Percentiles rank a stretch among this genome's conserved stretches.
phyloP scores from a whole-genome alignment of 2,888 invertebrate species.

The Amphipoea lucens region DNA sequence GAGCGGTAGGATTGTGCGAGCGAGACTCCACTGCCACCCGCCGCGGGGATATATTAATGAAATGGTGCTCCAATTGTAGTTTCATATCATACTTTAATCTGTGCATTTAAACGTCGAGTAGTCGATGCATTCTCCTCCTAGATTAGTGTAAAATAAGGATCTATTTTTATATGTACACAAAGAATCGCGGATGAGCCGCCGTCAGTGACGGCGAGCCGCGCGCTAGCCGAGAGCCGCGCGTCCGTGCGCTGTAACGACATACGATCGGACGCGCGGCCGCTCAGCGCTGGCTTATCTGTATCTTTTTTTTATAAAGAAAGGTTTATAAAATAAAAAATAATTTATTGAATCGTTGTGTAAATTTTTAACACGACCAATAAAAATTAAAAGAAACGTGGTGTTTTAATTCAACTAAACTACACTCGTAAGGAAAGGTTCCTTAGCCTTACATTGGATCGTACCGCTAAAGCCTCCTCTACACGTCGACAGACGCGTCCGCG shows the following conservation, averaged over 20 bases:
- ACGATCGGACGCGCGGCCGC: constrained; percentile 19
- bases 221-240: not conserved
- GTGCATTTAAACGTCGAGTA: constrained; percentile 80
- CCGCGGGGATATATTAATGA: constrained; percentile 69
- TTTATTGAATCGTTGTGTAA: constrained; percentile 79
- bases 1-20: constrained; percentile 36
- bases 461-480: too few relatives aligned
- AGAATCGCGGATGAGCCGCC: constrained; percentile 28
- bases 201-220: constrained; percentile 30
- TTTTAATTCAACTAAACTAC: constrained; percentile 30
- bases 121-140: constrained; percentile 81
- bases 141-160: constrained; percentile 80
- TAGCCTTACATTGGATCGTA: not conserved
- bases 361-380: constrained; percentile 83
- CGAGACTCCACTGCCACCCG: constrained; percentile 34
- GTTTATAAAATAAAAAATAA: constrained; percentile 74
- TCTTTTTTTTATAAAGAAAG: constrained; percentile 68
- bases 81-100: constrained; percentile 88
- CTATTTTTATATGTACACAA: constrained; percentile 87
- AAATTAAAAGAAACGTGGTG: constrained; percentile 50
- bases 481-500: not conserved
- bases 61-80: constrained; percentile 88
- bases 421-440: not conserved
- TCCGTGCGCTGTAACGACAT: not conserved
- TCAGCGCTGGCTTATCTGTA: constrained; percentile 44